Evolutionary conservation across 1,140 invertebrate genomes (phyloP).

Genomic region (Nylanderia fulva): DNA sequence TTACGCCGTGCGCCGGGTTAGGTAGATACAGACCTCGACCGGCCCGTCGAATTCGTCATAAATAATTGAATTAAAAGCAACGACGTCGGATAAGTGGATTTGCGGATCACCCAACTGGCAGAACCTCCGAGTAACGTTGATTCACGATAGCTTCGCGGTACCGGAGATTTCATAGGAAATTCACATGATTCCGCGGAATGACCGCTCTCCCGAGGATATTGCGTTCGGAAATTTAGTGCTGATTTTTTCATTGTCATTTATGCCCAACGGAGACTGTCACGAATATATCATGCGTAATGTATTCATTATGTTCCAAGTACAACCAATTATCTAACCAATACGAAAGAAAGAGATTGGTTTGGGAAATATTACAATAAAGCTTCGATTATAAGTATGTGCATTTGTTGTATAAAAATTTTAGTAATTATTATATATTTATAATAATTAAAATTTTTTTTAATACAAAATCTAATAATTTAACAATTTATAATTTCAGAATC

Average conservation of each 20-base stretch:
- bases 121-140: constrained; percentile 29
- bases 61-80: constrained; percentile 61
- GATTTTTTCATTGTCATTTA: not conserved
- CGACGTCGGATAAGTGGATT: constrained; percentile 43
- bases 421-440: not conserved
- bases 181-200: not conserved
- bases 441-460: not conserved
- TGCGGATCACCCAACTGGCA: constrained; percentile 47
- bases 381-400: not conserved
- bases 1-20: constrained; percentile 33
- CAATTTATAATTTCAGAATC: not conserved
- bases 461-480: not conserved
- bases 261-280: not conserved
- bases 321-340: too few species aligned
- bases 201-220: not conserved
- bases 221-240: not conserved
- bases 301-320: not conserved
- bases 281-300: not conserved
- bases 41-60: constrained; percentile 58
- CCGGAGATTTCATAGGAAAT: constrained; percentile 9
- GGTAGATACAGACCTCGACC: not conserved
- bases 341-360: not conserved
- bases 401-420: not conserved
- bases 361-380: not conserved
- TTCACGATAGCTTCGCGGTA: constrained; percentile 10